These are phyloP conservation scores for Drosophila mauritiana DNA, from an alignment of 1,140 invertebrate species.

Conservation along the genomic window DNA sequence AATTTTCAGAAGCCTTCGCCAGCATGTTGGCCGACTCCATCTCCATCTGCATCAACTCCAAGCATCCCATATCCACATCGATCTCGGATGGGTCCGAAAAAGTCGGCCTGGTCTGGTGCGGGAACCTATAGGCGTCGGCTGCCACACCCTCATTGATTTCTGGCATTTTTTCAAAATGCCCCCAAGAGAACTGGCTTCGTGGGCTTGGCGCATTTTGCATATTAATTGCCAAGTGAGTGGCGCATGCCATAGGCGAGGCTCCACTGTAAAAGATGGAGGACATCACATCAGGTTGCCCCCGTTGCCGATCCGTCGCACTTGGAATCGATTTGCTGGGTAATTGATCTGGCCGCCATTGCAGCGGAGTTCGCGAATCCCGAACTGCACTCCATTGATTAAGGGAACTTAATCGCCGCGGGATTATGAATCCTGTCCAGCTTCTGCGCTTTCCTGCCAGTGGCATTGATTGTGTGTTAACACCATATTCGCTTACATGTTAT, in stretches of 20 bases:
- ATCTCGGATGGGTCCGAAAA: constrained; percentile 2
- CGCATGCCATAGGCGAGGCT: constrained; percentile 76
- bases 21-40: constrained; percentile 58
- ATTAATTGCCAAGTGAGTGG: constrained; percentile 73
- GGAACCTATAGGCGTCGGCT: constrained; percentile 67
- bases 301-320: constrained; percentile 29
- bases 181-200: constrained; percentile 15
- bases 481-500: constrained; percentile 82
- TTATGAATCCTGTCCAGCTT: constrained; percentile 62
- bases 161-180: constrained; percentile 58
- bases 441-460: constrained; percentile 58
- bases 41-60: constrained; percentile 36
- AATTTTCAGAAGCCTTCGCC: constrained; percentile 80
- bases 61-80: constrained; percentile 9
- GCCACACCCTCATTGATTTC: constrained; percentile 78
- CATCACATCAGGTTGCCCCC: constrained; percentile 42
- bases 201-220: constrained; percentile 74
- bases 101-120: neutral
- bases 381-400: constrained; percentile 39
- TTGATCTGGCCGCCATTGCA: constrained; percentile 73
- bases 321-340: constrained; percentile 71
- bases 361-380: too few species aligned
- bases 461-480: constrained; percentile 77
- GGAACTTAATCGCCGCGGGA: constrained; percentile 66
- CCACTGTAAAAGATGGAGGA: constrained; percentile 64